Evolutionary conservation across 2,888 invertebrate genomes (phyloP), one percentile per base, ranked within the genome.

Genomic region (Apotomis capreana): DNA sequence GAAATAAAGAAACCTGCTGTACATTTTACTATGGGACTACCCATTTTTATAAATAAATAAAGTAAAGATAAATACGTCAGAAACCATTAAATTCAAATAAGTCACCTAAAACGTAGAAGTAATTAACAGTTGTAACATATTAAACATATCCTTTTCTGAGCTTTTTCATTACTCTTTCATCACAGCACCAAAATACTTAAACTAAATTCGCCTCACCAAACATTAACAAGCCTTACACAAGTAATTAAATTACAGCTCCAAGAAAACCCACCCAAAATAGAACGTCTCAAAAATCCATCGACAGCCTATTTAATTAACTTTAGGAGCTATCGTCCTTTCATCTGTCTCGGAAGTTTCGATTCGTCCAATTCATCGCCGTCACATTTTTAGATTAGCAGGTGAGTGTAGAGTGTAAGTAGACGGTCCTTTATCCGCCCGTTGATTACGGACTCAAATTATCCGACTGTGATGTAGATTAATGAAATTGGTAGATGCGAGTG

Each of bases 371-470:
- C 84, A 86, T 86, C 83, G 81, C 77, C 79, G 76, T 79, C 83
- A 79, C 80, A 78, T 83, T 80, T 82, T 82, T 77, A 78, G 81
- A 83, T 85, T 84, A 86, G 86, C 84, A 88, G 84, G 81, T 78
- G 83, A 81, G 86, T 86, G 87, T 87, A 89, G 89, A 89, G 81
- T 78, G 83, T 81, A 86, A 86, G 87, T 87, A 89, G 89, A 89
- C 86, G 86, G 82, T 79, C 75, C 75, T 79, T 80, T 81, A 79
- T 78, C 77, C 83, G 81, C 77, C 77, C 83, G 81, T 86, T 92
- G 91, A 92, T 91, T 90, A 91, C 86, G 84, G 82, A 80, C 82
- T 80, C 80, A 87, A 90, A 89, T 90, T 88, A 89, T 88, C 86
- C 84, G 82, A 26, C 65, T 46, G 44, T 65, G 1, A 55, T 26